Evolutionary conservation across 2,797 vertebrate species (phyloP).

Genomic region (Dermochelys coriacea): DNA sequence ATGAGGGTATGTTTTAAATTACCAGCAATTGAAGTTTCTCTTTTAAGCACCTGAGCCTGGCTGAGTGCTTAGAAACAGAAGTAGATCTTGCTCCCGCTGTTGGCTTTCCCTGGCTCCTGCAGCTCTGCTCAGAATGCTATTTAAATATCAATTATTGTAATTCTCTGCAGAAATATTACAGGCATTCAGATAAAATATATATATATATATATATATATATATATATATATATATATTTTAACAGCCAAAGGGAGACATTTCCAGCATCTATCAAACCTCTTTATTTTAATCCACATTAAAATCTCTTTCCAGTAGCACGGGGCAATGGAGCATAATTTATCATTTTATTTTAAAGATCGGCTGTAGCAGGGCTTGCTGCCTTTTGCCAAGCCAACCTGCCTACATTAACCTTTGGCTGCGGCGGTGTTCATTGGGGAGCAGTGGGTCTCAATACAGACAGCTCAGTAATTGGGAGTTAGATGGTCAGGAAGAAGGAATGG

Average conservation of each 20-base stretch:
- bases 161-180: slow-evolving; percentile 78
- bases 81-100: slow-evolving; percentile 67
- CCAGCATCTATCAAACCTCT: slow-evolving; percentile 62
- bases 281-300: slow-evolving; percentile 69
- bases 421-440: not conserved
- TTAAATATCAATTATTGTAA: slow-evolving; percentile 77
- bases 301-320: slow-evolving; percentile 43
- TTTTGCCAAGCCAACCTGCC: slow-evolving; percentile 8
- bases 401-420: not conserved
- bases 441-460: not conserved
- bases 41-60: slow-evolving; percentile 62
- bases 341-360: slow-evolving; percentile 36
- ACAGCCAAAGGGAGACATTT: slow-evolving; percentile 60
- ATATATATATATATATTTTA: not conserved
- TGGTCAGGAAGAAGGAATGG: not conserved
- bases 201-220: slow-evolving; percentile 3
- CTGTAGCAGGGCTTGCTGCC: slow-evolving; percentile 3
- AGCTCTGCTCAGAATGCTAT: slow-evolving; percentile 67
- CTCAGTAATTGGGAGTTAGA: not conserved
- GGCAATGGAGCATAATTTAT: slow-evolving; percentile 51
- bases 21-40: slow-evolving; percentile 56
- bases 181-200: slow-evolving; percentile 66
- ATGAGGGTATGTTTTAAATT: slow-evolving; percentile 66
- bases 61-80: slow-evolving; percentile 67
- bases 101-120: slow-evolving; percentile 66